phyloP scores from a whole-genome alignment of 2,888 invertebrate genomes.

The Exephanes ischioxanthus region DNA sequence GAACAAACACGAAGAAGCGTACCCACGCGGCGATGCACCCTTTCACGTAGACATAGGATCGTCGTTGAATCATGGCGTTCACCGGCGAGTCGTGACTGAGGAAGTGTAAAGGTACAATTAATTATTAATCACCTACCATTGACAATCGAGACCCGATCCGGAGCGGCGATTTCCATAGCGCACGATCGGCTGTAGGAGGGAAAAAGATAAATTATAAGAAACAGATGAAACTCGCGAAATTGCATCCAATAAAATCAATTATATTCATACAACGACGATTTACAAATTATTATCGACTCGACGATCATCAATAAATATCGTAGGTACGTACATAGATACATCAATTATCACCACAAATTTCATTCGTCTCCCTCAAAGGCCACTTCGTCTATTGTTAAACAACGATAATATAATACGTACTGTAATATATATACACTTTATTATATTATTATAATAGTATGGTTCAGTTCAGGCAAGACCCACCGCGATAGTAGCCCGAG shows the following conservation, averaged over 20 bases:
- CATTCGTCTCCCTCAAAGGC: background rate
- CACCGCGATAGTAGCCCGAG: background rate
- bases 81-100: slow-evolving; percentile 1
- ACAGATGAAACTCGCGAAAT: slow-evolving; percentile 6
- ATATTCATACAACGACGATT: slow-evolving; percentile 63
- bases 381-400: background rate
- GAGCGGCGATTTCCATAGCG: slow-evolving; percentile 36
- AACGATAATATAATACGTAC: background rate
- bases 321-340: slow-evolving; percentile 17
- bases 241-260: slow-evolving; percentile 59
- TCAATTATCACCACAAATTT: slow-evolving; percentile 55
- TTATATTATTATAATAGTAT: background rate
- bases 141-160: slow-evolving; percentile 50
- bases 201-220: background rate
- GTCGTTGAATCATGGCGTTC: background rate
- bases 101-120: slow-evolving; percentile 12
- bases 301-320: slow-evolving; percentile 4
- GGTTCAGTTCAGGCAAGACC: background rate
- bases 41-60: background rate
- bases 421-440: background rate
- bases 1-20: background rate
- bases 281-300: slow-evolving; percentile 35
- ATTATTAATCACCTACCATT: slow-evolving; percentile 48
- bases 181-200: slow-evolving; percentile 13
- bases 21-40: background rate